Evolutionary conservation across 1,140 invertebrate genomes (phyloP).

Genomic region (Tetranychus urticae): DNA sequence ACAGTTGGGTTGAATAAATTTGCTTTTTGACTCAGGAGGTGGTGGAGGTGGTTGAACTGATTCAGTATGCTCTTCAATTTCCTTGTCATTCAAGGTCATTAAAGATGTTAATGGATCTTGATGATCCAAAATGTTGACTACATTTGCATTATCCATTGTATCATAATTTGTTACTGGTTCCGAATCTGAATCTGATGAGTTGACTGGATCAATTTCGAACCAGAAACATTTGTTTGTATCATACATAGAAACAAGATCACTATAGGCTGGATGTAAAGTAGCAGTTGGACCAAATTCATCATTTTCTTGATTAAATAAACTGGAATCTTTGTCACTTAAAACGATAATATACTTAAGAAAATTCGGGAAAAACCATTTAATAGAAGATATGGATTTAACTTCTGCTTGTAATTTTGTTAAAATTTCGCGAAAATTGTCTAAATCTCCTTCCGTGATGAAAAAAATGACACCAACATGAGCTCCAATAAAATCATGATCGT

Average conservation of each 20-base stretch:
- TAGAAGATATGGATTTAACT: not conserved
- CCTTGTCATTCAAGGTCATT: not conserved
- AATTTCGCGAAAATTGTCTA: constrained; percentile 5
- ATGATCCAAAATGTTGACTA: not conserved
- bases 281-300: not conserved
- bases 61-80: not conserved
- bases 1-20: not conserved
- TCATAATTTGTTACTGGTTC: not conserved
- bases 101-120: not conserved
- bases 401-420: not conserved
- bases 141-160: not conserved
- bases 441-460: constrained; percentile 6
- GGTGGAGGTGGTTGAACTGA: not conserved
- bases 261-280: constrained; percentile 1
- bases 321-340: constrained; percentile 3
- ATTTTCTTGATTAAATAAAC: not conserved
- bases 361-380: not conserved
- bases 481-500: constrained; percentile 10
- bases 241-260: not conserved
- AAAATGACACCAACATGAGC: constrained; percentile 8
- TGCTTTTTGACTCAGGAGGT: not conserved
- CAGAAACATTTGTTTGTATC: not conserved
- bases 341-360: constrained; percentile 6
- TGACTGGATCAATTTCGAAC: not conserved
- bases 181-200: not conserved